Evolutionary conservation across 2,113 vertebrate genomes (phyloP).

Genomic region (Scomber colias): DNA sequence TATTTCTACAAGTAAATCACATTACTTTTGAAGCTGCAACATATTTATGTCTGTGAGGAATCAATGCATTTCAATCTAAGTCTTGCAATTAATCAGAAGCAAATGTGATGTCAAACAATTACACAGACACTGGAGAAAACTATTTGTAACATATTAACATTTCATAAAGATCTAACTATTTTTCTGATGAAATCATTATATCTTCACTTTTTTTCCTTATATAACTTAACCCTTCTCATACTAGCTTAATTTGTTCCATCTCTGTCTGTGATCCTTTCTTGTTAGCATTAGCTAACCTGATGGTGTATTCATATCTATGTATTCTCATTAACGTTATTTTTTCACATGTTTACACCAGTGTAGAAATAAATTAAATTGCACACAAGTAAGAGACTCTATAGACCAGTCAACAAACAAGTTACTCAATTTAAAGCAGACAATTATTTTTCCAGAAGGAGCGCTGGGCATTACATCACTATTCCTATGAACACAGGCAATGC

Average conservation of each 20-base stretch:
- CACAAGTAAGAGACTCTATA: constrained; percentile 36
- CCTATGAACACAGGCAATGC: constrained; percentile 60
- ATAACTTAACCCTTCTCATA: not conserved
- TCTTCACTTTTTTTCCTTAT: too few species aligned
- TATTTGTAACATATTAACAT: too few species aligned
- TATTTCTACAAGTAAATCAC: constrained; percentile 1
- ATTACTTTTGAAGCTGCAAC: not conserved
- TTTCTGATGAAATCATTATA: too few species aligned
- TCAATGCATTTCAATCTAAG: too few species aligned
- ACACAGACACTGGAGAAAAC: not conserved
- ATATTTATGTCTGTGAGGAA: too few species aligned
- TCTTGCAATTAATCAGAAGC: not conserved
- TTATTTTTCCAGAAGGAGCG: constrained; percentile 61
- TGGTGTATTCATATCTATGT: constrained; percentile 21
- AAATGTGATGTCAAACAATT: not conserved
- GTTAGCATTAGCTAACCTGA: not conserved
- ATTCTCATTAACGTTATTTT: constrained; percentile 53
- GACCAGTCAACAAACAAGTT: constrained; percentile 29
- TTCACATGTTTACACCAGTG: constrained; percentile 47
- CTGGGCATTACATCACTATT: constrained; percentile 58
- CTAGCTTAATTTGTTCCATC: not conserved
- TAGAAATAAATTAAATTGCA: constrained; percentile 53
- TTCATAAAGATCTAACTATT: too few species aligned
- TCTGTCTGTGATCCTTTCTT: constrained; percentile 18
- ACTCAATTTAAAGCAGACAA: constrained; percentile 66